phyloP scores from a whole-genome alignment of 1,140 invertebrate species.

The Drusus annulatus region DNA sequence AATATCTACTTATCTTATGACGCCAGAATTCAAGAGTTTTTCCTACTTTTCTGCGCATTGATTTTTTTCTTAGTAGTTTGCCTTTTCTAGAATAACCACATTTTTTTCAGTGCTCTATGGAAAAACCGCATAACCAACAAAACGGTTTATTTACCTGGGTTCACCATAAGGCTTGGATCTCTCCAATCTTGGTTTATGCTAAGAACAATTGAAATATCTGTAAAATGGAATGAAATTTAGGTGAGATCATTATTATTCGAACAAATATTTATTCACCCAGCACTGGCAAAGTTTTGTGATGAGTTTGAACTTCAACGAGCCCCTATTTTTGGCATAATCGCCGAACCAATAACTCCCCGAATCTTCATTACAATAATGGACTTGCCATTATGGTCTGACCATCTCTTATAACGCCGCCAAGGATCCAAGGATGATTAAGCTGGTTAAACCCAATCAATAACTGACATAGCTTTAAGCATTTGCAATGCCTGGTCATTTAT shows the following conservation, averaged over 20 bases:
- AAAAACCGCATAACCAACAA: too few species aligned
- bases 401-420: slow-evolving; percentile 38
- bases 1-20: too few species aligned
- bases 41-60: too few species aligned
- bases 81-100: too few species aligned
- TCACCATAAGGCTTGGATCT: too few species aligned
- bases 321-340: neutral
- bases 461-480: slow-evolving; percentile 54
- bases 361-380: slow-evolving; percentile 34
- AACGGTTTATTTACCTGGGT: too few species aligned
- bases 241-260: neutral
- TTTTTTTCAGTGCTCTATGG: too few species aligned
- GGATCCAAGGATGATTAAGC: slow-evolving; percentile 29
- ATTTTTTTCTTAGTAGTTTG: too few species aligned
- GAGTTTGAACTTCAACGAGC: slow-evolving; percentile 4
- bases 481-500: slow-evolving; percentile 45
- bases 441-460: slow-evolving; percentile 53
- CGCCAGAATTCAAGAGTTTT: too few species aligned
- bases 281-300: neutral
- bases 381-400: slow-evolving; percentile 25
- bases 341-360: slow-evolving; percentile 8
- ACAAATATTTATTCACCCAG: neutral
- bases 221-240: neutral
- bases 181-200: too few species aligned
- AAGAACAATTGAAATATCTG: too few species aligned